Evolutionary conservation across 2,888 invertebrate species (phyloP).

Genomic region (Cloeon dipterum): DNA sequence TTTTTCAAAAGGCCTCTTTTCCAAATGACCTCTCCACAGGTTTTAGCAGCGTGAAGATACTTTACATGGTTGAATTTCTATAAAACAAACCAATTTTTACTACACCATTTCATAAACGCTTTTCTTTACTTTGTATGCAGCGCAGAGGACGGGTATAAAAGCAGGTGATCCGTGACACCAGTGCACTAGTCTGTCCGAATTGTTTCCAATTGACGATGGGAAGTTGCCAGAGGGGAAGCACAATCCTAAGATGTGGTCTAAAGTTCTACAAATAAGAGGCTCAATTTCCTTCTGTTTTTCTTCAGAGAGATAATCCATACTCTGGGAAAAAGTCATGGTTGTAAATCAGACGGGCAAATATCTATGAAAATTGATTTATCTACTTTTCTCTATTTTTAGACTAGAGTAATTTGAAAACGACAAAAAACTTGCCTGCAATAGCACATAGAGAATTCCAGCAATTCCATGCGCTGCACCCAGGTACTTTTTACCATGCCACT

Average conservation of each 20-base stretch:
- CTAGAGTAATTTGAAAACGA: too few relatives aligned
- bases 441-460: slow-evolving; percentile 57
- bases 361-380: too few relatives aligned
- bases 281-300: slow-evolving; percentile 31
- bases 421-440: slow-evolving; percentile 55
- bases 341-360: too few relatives aligned
- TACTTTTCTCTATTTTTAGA: too few relatives aligned
- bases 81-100: slow-evolving; percentile 7
- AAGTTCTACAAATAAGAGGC: slow-evolving; percentile 32
- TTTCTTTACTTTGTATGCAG: slow-evolving; percentile 47
- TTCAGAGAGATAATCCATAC: slow-evolving; percentile 26
- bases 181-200: slow-evolving; percentile 54
- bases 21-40: slow-evolving; percentile 62
- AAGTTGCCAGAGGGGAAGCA: slow-evolving; percentile 42
- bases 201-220: slow-evolving; percentile 49
- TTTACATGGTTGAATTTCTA: slow-evolving; percentile 42
- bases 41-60: slow-evolving; percentile 41
- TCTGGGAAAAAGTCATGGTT: slow-evolving; percentile 17
- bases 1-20: slow-evolving; percentile 52
- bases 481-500: slow-evolving; percentile 72
- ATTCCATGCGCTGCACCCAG: slow-evolving; percentile 78
- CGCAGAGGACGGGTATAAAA: slow-evolving; percentile 42
- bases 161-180: slow-evolving; percentile 94
- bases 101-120: too few relatives aligned
- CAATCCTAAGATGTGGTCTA: slow-evolving; percentile 34